Conservation (phyloP, 2,888 invertebrate species). For the Philereme transversata region DNA sequence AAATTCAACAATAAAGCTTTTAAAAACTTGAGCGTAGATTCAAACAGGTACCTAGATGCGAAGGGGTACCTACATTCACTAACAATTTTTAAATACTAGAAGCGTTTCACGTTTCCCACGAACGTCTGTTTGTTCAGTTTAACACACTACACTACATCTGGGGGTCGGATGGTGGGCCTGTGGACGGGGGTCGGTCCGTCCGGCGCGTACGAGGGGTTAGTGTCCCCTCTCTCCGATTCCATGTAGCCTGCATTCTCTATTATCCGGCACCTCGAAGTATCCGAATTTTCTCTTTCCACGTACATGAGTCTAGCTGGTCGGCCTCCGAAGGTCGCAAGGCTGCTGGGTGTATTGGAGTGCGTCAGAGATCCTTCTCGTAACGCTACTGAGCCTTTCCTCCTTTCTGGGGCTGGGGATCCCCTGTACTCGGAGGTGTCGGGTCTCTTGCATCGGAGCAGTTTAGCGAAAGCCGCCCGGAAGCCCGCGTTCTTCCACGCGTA, state of each 20-base stretch:
- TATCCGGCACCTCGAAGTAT: constrained; percentile 73
- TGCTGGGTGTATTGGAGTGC: constrained; percentile 65
- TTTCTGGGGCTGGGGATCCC: constrained; percentile 82
- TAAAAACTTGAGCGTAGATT: constrained; percentile 80
- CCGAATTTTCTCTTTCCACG: constrained; percentile 62
- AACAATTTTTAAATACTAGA: constrained; percentile 75
- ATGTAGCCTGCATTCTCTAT: constrained; percentile 79
- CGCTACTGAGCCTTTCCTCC: constrained; percentile 78
- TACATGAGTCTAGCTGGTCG: constrained; percentile 72
- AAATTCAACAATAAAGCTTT: constrained; percentile 81
- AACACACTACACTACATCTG: constrained; percentile 68
- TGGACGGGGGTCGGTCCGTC: constrained; percentile 77
- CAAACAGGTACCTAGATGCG: constrained; percentile 75
- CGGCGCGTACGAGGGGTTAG: constrained; percentile 77
- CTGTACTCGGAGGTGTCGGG: constrained; percentile 84
- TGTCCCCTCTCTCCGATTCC: constrained; percentile 70
- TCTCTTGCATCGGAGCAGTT: constrained; percentile 86
- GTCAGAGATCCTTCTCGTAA: constrained; percentile 76
- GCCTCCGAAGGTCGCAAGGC: constrained; percentile 63
- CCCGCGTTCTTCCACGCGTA: constrained; percentile 94
- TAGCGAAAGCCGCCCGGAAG: constrained; percentile 89
- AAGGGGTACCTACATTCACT: constrained; percentile 74
- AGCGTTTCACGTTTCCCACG: constrained; percentile 82
- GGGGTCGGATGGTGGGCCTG: constrained; percentile 47
- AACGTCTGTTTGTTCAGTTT: constrained; percentile 60